phyloP scores from a whole-genome alignment of 2,888 invertebrate genomes.

The Pseudeuparius sepicola region DNA sequence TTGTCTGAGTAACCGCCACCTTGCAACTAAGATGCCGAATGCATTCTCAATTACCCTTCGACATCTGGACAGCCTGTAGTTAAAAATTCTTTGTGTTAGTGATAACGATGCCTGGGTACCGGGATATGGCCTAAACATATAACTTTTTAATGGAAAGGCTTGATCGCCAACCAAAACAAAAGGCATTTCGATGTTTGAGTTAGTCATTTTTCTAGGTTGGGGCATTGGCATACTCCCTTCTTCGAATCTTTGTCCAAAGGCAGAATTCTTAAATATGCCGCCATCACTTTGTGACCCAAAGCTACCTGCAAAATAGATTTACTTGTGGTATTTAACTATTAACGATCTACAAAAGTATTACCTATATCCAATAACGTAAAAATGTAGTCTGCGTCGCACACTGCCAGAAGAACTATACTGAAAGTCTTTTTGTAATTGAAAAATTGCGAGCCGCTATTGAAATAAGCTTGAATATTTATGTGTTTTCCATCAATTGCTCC shows the following conservation, averaged over 20 bases:
- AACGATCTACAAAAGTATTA: too few species aligned
- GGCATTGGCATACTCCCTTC: constrained; percentile 14
- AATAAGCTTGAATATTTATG: too few species aligned
- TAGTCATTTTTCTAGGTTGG: constrained; percentile 7
- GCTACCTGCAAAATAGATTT: too few species aligned
- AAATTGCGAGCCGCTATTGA: constrained; percentile 27
- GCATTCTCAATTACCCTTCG: too few species aligned
- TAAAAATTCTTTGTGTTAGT: too few species aligned
- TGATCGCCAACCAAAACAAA: constrained; percentile 21
- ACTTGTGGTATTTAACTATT: too few species aligned
- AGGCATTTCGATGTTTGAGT: not conserved
- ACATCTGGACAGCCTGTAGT: too few species aligned
- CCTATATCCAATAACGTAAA: constrained; percentile 31
- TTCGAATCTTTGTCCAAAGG: constrained; percentile 14
- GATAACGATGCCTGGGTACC: too few species aligned
- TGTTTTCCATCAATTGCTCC: too few species aligned
- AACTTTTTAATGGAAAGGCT: constrained; percentile 18
- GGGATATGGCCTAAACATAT: constrained; percentile 18
- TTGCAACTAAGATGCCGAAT: too few species aligned
- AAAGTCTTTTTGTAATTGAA: constrained; percentile 30
- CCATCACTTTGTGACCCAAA: too few species aligned
- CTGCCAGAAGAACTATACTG: constrained; percentile 29
- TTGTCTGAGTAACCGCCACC: too few species aligned
- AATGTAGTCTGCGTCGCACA: constrained; percentile 27
- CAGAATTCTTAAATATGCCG: constrained; percentile 21